These are phyloP conservation scores for Leucosticte australis DNA, from an alignment of 2,113 vertebrate genomes.

Conservation along the genomic window DNA sequence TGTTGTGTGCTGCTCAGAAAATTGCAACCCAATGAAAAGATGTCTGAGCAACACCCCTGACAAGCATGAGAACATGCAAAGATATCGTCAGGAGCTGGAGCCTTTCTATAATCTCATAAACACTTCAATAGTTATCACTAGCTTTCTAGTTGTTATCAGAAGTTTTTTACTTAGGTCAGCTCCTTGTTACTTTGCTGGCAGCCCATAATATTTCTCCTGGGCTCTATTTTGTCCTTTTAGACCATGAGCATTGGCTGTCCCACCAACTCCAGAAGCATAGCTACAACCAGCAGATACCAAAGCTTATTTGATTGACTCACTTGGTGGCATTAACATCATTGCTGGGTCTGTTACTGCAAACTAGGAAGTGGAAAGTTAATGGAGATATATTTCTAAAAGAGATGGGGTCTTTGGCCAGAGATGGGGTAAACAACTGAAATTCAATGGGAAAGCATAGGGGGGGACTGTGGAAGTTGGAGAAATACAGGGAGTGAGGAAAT, in stretches of 20 bases:
- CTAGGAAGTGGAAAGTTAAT: neutral
- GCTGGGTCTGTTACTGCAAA: rapidly evolving
- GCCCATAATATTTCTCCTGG: neutral
- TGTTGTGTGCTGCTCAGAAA: neutral
- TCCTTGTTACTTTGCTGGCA: neutral
- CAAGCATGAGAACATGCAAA: neutral
- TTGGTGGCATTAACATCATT: neutral
- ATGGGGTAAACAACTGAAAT: neutral
- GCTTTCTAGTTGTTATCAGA: neutral
- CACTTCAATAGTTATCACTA: neutral
- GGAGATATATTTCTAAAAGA: neutral
- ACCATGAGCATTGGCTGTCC: neutral
- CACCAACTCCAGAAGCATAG: neutral
- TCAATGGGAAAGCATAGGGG: neutral
- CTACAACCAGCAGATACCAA: neutral
- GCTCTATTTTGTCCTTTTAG: neutral
- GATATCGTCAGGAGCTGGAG: neutral
- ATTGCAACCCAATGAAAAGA: neutral
- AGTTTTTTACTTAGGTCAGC: neutral
- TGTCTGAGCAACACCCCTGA: neutral
- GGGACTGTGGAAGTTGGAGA: neutral
- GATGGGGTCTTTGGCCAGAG: neutral
- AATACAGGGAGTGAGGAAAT: neutral
- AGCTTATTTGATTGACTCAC: neutral
- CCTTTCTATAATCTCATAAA: neutral